phyloP scores from a whole-genome alignment of 2,888 invertebrate species.

The Morpho helenor region DNA sequence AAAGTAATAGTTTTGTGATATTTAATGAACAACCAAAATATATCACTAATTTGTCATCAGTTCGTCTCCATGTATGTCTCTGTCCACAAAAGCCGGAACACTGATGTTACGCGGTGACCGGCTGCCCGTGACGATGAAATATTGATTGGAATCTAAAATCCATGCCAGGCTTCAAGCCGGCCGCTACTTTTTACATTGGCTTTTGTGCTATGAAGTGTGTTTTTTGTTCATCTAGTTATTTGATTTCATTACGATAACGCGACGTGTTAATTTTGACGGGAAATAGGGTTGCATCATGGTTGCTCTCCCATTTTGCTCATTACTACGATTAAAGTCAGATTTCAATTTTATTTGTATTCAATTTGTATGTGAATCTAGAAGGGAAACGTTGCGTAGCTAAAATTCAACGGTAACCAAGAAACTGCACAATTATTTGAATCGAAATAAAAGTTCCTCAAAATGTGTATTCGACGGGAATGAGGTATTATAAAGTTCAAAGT shows the following conservation, averaged over 20 bases:
- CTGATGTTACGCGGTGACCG: slow-evolving; percentile 50
- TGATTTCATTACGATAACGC: slow-evolving; percentile 16
- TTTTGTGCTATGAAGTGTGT: slow-evolving; percentile 36
- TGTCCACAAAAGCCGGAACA: slow-evolving; percentile 32
- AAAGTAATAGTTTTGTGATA: too few relatives aligned
- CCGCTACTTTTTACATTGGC: slow-evolving; percentile 42
- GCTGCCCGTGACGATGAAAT: slow-evolving; percentile 60
- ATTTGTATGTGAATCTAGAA: too few relatives aligned
- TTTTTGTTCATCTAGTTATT: slow-evolving; percentile 18
- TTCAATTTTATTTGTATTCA: too few relatives aligned
- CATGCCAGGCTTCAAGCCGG: slow-evolving; percentile 25
- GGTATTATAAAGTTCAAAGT: too few relatives aligned
- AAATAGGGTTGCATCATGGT: slow-evolving; percentile 10
- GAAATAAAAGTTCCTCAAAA: too few relatives aligned
- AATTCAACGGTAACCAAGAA: too few relatives aligned
- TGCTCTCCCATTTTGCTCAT: neutral
- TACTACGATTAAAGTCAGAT: too few relatives aligned
- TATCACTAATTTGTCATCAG: neutral
- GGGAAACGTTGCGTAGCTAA: too few relatives aligned
- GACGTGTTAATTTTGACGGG: slow-evolving; percentile 14
- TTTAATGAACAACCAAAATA: too few relatives aligned
- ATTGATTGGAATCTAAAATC: slow-evolving; percentile 60
- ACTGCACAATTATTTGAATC: too few relatives aligned
- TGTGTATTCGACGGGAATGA: too few relatives aligned
- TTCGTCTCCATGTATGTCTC: slow-evolving; percentile 24